These are phyloP conservation scores for Rhorus exstirpatorius DNA, from an alignment of 2,888 invertebrate species.

Conservation along the genomic window DNA sequence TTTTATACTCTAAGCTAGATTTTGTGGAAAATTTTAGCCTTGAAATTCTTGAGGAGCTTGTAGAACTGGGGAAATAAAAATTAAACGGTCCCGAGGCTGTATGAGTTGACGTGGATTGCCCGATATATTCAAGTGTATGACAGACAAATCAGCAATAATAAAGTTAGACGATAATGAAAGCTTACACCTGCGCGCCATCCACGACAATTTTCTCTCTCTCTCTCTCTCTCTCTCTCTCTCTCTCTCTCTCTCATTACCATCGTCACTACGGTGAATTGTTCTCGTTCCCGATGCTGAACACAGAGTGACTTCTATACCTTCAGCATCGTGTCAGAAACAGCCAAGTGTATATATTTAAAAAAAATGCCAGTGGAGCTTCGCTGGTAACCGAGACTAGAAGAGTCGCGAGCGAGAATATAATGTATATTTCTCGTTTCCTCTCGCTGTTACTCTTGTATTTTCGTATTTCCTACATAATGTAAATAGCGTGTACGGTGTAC, in stretches of 20 bases:
- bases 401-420: not conserved
- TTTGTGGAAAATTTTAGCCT: not conserved
- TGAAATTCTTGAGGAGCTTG: not conserved
- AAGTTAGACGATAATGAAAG: conserved; percentile 75
- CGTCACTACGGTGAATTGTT: conserved; percentile 54
- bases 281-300: conserved; percentile 35
- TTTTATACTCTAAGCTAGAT: not conserved
- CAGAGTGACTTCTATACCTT: conserved; percentile 28
- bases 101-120: not conserved
- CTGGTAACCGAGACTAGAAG: conserved; percentile 49
- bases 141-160: conserved; percentile 62
- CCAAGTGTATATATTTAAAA: conserved; percentile 43
- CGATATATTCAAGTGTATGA: not conserved
- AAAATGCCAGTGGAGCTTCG: conserved; percentile 28
- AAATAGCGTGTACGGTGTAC: not conserved
- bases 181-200: conserved; percentile 62
- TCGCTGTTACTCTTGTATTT: not conserved
- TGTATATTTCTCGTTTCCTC: conserved; percentile 1
- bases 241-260: conserved; percentile 18
- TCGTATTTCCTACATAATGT: conserved; percentile 16
- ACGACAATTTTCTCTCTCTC: conserved; percentile 17
- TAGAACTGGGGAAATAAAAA: not conserved
- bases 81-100: not conserved
- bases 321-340: conserved; percentile 25
- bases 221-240: not conserved